A percentile compares a stretch with the other conserved stretches of the same genome.
Conservation (phyloP, 2,888 invertebrate genomes). For the Dysmachus trigonus region DNA sequence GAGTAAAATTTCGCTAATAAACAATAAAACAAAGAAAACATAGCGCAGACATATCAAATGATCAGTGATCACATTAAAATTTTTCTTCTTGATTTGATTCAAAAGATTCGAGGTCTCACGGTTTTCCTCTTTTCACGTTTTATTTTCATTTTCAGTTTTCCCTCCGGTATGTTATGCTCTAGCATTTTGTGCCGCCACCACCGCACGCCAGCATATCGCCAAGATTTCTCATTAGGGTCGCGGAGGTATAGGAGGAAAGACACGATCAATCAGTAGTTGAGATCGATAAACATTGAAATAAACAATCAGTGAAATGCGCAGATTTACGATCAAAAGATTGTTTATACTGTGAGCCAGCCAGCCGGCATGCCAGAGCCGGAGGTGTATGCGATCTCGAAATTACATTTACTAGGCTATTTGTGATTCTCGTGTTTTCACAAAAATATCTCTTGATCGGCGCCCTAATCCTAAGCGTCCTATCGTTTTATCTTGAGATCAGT, state of each 20-base stretch:
- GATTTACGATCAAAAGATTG: slow-evolving; percentile 24
- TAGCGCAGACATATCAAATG: slow-evolving; percentile 30
- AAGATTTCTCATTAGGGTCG: slow-evolving; percentile 18
- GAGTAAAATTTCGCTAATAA: slow-evolving; percentile 6
- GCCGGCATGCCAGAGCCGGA: background rate
- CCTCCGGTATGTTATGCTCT: background rate
- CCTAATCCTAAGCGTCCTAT: slow-evolving; percentile 24
- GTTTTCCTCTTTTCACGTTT: slow-evolving; percentile 29
- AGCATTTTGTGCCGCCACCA: background rate
- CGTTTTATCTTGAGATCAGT: background rate
- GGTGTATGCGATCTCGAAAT: slow-evolving; percentile 6
- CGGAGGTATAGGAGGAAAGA: slow-evolving; percentile 21
- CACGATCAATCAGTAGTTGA: slow-evolving; percentile 37
- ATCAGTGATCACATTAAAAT: slow-evolving; percentile 36
- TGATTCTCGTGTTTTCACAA: slow-evolving; percentile 36
- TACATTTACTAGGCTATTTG: slow-evolving; percentile 12
- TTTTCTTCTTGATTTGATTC: slow-evolving; percentile 36
- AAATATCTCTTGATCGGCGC: slow-evolving; percentile 20
- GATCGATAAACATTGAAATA: slow-evolving; percentile 40
- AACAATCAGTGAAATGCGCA: slow-evolving; percentile 34
- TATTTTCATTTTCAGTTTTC: slow-evolving; percentile 27
- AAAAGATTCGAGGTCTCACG: slow-evolving; percentile 34
- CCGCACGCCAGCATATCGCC: background rate
- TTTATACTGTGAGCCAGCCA: background rate
- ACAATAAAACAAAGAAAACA: slow-evolving; percentile 22